Evolutionary conservation across 1,140 invertebrate genomes (phyloP).

Genomic region (Condylostylus longicornis): DNA sequence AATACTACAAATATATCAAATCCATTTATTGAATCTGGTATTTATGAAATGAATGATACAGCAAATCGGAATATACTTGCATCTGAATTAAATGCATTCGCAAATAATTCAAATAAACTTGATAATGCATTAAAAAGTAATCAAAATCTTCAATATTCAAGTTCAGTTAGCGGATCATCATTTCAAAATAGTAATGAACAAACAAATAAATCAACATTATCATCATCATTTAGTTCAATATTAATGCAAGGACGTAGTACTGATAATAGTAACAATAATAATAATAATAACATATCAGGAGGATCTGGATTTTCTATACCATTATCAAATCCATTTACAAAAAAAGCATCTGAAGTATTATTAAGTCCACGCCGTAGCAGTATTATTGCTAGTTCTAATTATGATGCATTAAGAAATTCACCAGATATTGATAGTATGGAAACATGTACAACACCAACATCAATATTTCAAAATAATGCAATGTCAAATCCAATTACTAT

Average conservation of each 20-base stretch:
- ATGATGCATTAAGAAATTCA: constrained; percentile 2
- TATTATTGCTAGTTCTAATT: constrained; percentile 1
- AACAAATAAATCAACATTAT: too few species aligned
- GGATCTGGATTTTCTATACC: too few species aligned
- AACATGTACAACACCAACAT: background rate
- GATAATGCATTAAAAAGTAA: background rate
- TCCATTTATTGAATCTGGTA: background rate
- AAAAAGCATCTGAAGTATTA: too few species aligned
- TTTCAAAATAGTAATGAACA: too few species aligned
- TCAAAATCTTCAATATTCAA: too few species aligned
- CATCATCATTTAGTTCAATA: too few species aligned
- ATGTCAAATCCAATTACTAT: background rate
- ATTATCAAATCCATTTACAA: too few species aligned
- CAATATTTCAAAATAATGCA: background rate
- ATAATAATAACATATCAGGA: too few species aligned
- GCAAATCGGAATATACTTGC: constrained; percentile 1
- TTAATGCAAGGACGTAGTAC: too few species aligned
- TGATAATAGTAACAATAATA: too few species aligned
- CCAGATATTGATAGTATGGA: background rate
- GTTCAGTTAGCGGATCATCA: background rate
- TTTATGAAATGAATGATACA: background rate
- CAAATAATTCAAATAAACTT: background rate
- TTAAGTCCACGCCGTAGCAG: too few species aligned
- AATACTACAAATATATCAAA: too few species aligned
- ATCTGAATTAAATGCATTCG: constrained; percentile 4